phyloP scores from a whole-genome alignment of 2,113 vertebrate genomes.

The Coptodon rendalli region DNA sequence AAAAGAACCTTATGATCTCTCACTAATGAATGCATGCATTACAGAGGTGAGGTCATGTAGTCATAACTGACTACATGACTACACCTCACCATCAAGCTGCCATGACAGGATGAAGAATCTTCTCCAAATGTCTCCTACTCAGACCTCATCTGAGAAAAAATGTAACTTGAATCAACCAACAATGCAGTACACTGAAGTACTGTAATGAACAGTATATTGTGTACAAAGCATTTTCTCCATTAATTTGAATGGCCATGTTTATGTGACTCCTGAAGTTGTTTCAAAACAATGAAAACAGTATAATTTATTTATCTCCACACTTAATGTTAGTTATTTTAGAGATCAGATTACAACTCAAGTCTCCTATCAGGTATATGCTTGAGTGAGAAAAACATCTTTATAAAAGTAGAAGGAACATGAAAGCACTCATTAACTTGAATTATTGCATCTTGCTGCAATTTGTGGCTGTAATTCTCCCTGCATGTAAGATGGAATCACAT shows the following conservation, averaged over 20 bases:
- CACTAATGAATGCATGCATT: background rate
- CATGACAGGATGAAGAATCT: background rate
- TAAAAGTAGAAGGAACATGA: background rate
- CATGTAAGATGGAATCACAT: background rate
- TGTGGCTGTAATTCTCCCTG: background rate
- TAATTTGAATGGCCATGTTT: background rate
- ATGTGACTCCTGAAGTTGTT: background rate
- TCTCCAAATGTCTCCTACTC: background rate
- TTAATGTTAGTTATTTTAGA: background rate
- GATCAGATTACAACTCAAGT: background rate
- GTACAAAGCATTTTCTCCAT: background rate
- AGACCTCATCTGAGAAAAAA: background rate
- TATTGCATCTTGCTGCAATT: background rate
- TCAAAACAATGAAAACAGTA: background rate
- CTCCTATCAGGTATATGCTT: background rate
- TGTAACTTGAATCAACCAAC: background rate
- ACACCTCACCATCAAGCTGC: background rate
- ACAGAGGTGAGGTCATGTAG: background rate
- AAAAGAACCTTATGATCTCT: background rate
- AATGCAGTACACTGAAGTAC: background rate
- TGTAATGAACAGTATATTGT: background rate
- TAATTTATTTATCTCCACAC: background rate
- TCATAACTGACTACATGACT: background rate
- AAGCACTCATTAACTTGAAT: background rate
- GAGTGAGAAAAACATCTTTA: background rate